Conservation (phyloP, 2,113 vertebrate genomes). For the Paramormyrops kingsleyae region DNA sequence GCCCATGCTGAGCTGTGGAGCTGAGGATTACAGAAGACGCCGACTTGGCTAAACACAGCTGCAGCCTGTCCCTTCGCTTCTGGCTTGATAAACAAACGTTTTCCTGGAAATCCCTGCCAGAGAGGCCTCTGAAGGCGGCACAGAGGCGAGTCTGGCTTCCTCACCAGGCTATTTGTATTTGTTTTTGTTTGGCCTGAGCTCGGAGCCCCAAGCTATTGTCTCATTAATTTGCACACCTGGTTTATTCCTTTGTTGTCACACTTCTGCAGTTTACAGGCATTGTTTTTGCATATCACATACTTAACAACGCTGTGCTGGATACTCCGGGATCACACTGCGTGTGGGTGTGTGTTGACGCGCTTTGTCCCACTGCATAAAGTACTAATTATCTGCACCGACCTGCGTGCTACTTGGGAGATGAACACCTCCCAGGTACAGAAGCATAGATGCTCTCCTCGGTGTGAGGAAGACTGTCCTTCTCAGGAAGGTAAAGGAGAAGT, state of each 20-base stretch:
- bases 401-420: neutral
- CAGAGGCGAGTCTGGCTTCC: neutral
- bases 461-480: neutral
- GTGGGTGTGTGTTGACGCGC: neutral
- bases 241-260: neutral
- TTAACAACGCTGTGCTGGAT: neutral
- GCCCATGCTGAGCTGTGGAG: neutral
- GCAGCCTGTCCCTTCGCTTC: neutral
- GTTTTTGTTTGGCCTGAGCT: neutral
- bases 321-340: neutral
- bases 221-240: neutral
- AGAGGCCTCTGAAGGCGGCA: neutral
- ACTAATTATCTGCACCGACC: neutral
- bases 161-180: neutral
- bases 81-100: neutral
- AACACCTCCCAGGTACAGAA: neutral
- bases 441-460: neutral
- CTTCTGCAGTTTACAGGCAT: neutral
- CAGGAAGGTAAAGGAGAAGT: neutral
- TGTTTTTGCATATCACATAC: neutral
- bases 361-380: neutral
- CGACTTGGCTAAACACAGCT: neutral
- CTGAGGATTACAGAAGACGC: neutral
- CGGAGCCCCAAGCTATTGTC: neutral
- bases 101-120: neutral